Evolutionary conservation across 2,113 vertebrate species (phyloP), one percentile per base, ranked within the genome.

Genomic region (Anguilla rostrata): DNA sequence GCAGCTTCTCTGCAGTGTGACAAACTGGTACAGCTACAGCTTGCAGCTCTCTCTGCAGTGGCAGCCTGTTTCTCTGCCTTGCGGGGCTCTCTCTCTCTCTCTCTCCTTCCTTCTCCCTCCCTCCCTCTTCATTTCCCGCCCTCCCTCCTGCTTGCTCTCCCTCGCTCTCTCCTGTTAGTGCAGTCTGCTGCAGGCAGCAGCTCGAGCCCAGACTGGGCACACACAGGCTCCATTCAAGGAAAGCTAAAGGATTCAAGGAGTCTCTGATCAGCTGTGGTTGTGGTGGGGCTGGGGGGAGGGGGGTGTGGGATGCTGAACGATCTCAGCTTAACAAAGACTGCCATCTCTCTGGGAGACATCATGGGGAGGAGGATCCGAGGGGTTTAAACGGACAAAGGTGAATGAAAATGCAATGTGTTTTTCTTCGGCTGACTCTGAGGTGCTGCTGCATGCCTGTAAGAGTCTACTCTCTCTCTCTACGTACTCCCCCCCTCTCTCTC

Each of bases 391-490:
- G 86, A 83, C 81, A 43, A 86, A 86, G 81, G 86, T 83, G 81
- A 57, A 82, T 43, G 46, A 39, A 41, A 53, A 85, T 41, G 81
- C 80, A 83, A 60, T 86, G 60, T 86, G 81, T 43, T 56, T 83
- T 86, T 82, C 81, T 86, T 81, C 86, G n/a, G 60, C 41, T 83
- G 81, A 82, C 86, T 83, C 80, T 86, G 86, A 86, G 85, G 81
- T 66, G 80, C 85, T 86, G 85, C 40, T 82, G 85, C 85, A 86
- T 83, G 81, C 63, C 86, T 83, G 60, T 43, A 39, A 83, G 41
- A 83, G 81, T 46, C 86, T 22, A 18, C 84, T 56, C 82, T 57
- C 53, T 83, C 40, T 78, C 34, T 75, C 63, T 84, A 53, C 12
- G 49, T 14, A 12, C 49, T 12, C 9, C 43, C 43, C n/a, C 26